phyloP scores from a whole-genome alignment of 2,797 vertebrate genomes.

The Sebastes nivosus region DNA sequence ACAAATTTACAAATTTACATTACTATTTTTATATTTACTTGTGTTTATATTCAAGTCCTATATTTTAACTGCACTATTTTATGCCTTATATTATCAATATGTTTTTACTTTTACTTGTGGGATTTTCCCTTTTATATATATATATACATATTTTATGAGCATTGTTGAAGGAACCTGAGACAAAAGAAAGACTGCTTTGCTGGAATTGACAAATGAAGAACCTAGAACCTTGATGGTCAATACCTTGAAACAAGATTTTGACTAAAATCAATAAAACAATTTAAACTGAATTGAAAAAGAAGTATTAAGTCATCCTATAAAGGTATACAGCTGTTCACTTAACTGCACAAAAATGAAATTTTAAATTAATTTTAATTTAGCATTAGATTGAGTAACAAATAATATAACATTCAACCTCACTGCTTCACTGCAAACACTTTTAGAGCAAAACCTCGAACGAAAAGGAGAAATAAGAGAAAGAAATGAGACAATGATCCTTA shows the following conservation, averaged over 20 bases:
- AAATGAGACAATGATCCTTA: slow-evolving; percentile 48
- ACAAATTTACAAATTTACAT: too few relatives aligned
- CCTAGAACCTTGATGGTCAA: not conserved
- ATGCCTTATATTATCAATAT: too few relatives aligned
- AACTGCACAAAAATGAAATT: not conserved
- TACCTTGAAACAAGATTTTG: not conserved
- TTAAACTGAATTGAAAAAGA: slow-evolving; percentile 20
- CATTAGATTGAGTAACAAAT: not conserved
- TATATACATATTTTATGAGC: too few relatives aligned
- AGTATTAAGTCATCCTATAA: not conserved
- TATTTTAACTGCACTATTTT: too few relatives aligned
- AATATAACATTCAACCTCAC: not conserved
- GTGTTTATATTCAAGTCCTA: too few relatives aligned
- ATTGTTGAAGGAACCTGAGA: too few relatives aligned
- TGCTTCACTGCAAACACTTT: not conserved
- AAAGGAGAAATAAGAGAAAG: slow-evolving; percentile 19
- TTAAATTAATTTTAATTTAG: too few relatives aligned
- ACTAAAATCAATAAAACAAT: not conserved
- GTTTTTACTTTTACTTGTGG: too few relatives aligned
- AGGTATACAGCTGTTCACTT: not conserved
- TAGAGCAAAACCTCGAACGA: slow-evolving; percentile 7
- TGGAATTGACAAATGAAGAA: too few relatives aligned
- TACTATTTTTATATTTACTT: too few relatives aligned
- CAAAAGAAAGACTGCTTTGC: too few relatives aligned
- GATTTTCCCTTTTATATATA: too few relatives aligned